Evolutionary conservation across 2,797 vertebrate genomes (phyloP), one percentile per base, ranked within the genome.

Genomic region (Lagorchestes hirsutus): DNA sequence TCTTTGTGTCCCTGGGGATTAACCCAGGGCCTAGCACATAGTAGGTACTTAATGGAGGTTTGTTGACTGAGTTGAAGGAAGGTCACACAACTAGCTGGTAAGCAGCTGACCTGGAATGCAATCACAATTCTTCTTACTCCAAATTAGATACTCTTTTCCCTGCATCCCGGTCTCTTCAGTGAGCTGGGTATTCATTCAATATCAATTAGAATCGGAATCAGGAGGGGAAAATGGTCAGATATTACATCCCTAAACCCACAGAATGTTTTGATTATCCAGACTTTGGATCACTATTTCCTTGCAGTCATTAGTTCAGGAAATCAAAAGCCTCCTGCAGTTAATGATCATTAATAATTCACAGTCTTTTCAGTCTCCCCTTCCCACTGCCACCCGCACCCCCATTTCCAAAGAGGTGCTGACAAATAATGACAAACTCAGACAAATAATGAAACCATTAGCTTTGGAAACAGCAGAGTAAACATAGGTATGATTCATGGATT

Each of bases 401-500:
- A 52, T 12, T 27, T 46, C 22, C n/a, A 50, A 31, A 93, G 40
- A 57, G 46, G 50, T 57, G 14, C n/a, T 90, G 54, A 95, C 28
- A 27, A 52, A 52, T 52, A 52, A 52, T 52, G 52, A 52, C 52
- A 52, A 52, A 52, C 13, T 93, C 74, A 91, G 90, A 55, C 90
- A 94, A 96, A 96, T 90, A 95, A 8, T 93, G 56, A 93, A 55
- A 57, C 91, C 46, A 93, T 67, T 74, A 57, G 46, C 95, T 96
- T 91, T 97, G 91, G 34, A 90, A 94, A 93, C 90, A 46, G 57
- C 95, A 57, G 62, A 91, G 34, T 93, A 96, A 94, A 95, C 58
- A 95, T 87, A 67, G 96, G 67, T 13, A 52, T 96, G 95, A 97
- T 54, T 97, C 95, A 95, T 10, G 55, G 24, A 40, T 0, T 0